Conservation (phyloP, 2,888 invertebrate species). For the Nebria brevicollis region DNA sequence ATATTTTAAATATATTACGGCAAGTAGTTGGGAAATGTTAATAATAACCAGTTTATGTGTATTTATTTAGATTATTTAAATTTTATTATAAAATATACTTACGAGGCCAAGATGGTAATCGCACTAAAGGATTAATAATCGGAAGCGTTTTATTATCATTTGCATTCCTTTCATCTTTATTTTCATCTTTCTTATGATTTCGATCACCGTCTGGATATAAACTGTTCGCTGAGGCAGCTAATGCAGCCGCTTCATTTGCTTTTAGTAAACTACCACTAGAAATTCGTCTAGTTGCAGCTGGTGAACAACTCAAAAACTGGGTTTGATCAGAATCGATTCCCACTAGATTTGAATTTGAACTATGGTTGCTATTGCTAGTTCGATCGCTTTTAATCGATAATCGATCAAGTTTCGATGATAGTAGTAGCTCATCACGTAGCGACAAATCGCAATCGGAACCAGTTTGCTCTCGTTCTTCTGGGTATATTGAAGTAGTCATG, state of each 20-base stretch:
- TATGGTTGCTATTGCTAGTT: constrained; percentile 57
- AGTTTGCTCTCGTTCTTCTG: constrained; percentile 58
- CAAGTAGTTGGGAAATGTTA: too few species aligned
- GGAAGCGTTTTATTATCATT: constrained; percentile 78
- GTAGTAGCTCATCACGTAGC: constrained; percentile 50
- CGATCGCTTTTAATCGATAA: constrained; percentile 58
- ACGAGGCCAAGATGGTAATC: constrained; percentile 89
- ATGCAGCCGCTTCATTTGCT: constrained; percentile 71
- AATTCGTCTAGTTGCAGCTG: constrained; percentile 87
- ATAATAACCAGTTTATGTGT: too few species aligned
- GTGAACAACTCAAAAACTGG: constrained; percentile 77
- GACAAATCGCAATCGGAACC: constrained; percentile 58
- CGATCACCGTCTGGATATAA: constrained; percentile 63
- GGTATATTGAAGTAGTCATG: constrained; percentile 56
- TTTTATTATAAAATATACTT: constrained; percentile 56
- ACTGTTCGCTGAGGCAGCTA: constrained; percentile 70
- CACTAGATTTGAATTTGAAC: constrained; percentile 70
- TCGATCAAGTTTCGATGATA: constrained; percentile 56
- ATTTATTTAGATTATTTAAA: not conserved
- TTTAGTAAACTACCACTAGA: constrained; percentile 91
- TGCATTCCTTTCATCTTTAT: constrained; percentile 63
- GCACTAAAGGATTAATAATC: constrained; percentile 89
- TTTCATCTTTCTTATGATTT: constrained; percentile 55
- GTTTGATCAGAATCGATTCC: constrained; percentile 72
- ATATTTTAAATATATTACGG: too few species aligned